Evolutionary conservation across 2,797 vertebrate genomes (phyloP), one percentile per base, ranked within the genome.

Genomic region (Macropodus opercularis): DNA sequence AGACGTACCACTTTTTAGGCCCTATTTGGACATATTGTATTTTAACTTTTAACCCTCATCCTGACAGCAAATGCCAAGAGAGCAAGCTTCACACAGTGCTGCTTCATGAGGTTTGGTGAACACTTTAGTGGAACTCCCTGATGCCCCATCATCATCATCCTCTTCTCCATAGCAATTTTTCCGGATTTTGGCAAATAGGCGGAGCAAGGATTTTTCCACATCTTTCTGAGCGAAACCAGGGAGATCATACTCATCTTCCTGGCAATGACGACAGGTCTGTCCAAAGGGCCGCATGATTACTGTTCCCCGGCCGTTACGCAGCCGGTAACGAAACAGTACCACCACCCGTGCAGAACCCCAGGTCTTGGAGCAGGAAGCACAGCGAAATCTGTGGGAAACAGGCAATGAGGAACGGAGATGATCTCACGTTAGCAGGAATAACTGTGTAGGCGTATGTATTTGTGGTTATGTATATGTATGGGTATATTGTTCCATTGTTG

Each of bases 311-410:
- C 14, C 34, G 0, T 4, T 5, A 5, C 5, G 35, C 51, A 88
- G 83, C 49, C 87, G 72, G 77, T 91, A 90, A 22, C 43, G 80
- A 51, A 91, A 90, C 60, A 88, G 9, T 44, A 91, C 6, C 14
- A 60, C 8, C 51, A 83, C 75, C 19, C 64, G 69, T n/a, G 82
- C 87, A 2, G 89, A 90, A 13, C 17, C 1, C 90, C 89, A 91
- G 6, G 0, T 46, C 3, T 65, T 87, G 2, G 3, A 8, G 60
- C 90, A 91, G 13, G 31, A 21, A 3, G 0, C 0, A 62, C 90
- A 91, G 2, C 12, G 0, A 50, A 90, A 91, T 1, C 89, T 91
- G 61, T 15, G 24, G 31, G 51, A 7, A 3, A 48, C 11, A 42
- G n/a, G 17, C 3, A 3, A 36, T 17, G 9, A 11, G 8, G 19